phyloP scores from a whole-genome alignment of 2,888 invertebrate genomes.

The Tuta absoluta region DNA sequence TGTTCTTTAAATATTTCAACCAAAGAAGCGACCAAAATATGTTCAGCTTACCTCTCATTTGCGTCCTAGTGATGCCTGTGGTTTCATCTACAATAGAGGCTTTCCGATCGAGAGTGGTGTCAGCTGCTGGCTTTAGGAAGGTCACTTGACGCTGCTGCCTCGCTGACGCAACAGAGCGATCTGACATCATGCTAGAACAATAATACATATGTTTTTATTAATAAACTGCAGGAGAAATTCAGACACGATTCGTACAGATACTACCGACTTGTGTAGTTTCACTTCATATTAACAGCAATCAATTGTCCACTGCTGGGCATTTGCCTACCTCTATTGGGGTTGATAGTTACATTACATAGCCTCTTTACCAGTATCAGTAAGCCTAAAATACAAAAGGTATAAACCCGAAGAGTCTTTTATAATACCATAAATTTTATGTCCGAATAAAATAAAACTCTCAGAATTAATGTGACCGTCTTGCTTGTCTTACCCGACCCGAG shows the following conservation, averaged over 20 bases:
- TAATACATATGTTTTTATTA: neutral
- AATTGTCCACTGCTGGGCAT: too few relatives aligned
- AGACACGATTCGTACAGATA: too few relatives aligned
- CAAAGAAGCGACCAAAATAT: neutral
- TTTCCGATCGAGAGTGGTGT: slow-evolving; percentile 71
- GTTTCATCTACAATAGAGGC: slow-evolving; percentile 76
- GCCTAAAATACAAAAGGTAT: neutral
- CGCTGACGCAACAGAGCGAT: slow-evolving; percentile 53
- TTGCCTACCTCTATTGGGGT: too few relatives aligned
- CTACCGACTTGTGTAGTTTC: too few relatives aligned
- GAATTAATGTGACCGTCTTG: neutral
- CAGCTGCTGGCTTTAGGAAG: slow-evolving; percentile 73
- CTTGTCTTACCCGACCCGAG: slow-evolving; percentile 9
- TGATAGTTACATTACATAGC: too few relatives aligned
- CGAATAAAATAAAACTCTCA: neutral
- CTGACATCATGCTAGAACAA: slow-evolving; percentile 56
- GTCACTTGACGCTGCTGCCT: slow-evolving; percentile 60
- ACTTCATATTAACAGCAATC: too few relatives aligned
- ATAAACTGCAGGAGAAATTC: neutral
- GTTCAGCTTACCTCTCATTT: slow-evolving; percentile 86
- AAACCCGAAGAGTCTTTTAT: neutral
- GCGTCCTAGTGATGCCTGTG: slow-evolving; percentile 83
- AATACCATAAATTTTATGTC: neutral
- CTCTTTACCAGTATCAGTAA: neutral
- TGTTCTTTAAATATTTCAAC: too few relatives aligned